A percentile compares a stretch with the other conserved stretches of the same genome.
Conservation (phyloP, 2,888 invertebrate genomes). For the Thecocarcelia acutangulata region DNA sequence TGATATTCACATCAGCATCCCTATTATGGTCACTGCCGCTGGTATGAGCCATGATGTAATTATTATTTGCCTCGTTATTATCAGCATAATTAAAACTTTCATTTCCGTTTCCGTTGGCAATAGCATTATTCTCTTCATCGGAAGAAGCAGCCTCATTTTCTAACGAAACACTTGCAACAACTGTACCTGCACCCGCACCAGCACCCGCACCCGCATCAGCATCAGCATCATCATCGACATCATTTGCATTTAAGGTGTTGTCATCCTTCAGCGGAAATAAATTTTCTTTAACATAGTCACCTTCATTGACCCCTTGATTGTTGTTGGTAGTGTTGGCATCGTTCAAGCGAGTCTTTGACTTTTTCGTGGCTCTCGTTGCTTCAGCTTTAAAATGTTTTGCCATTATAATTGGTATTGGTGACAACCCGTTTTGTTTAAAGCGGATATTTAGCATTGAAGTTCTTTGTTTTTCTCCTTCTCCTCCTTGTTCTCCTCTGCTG, state of each 20-base stretch:
- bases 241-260: conserved; percentile 39
- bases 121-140: conserved; percentile 54
- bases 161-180: neutral
- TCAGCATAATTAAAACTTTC: conserved; percentile 61
- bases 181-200: neutral
- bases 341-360: conserved; percentile 8
- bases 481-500: neutral
- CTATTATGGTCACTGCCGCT: conserved; percentile 24
- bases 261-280: conserved; percentile 59
- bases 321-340: neutral
- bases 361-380: conserved; percentile 15
- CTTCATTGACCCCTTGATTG: neutral
- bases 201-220: conserved; percentile 1
- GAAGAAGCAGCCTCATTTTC: neutral
- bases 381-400: conserved; percentile 43
- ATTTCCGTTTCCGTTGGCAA: conserved; percentile 57
- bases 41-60: conserved; percentile 42
- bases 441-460: conserved; percentile 47
- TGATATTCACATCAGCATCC: conserved; percentile 13
- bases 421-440: conserved; percentile 44
- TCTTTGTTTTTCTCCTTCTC: neutral
- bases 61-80: conserved; percentile 46
- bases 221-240: conserved; percentile 21
- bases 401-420: conserved; percentile 32
- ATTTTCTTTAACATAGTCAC: conserved; percentile 32